Base-by-base conservation (phyloP, 2,113 vertebrate genomes). In the Larimichthys crocea region DNA sequence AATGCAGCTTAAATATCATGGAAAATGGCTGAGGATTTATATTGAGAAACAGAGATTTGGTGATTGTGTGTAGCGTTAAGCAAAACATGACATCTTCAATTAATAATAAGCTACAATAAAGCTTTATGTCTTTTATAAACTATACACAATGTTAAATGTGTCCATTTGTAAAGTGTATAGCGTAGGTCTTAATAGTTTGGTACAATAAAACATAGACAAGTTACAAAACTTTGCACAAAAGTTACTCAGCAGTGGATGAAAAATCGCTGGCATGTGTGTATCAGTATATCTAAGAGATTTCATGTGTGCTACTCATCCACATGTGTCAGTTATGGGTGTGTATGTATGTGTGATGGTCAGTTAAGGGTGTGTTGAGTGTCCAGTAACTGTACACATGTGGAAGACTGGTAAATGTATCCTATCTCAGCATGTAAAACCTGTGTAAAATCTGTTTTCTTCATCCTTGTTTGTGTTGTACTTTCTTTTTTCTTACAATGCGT, bases 311-410 rank as follows among this genome's bases (percentile, higher is more conserved):
- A 11, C 60, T 79, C 52, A 50, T 82, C n/a, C 49, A 29, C 48
- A 67, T 84, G 79, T 84, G 87, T 84, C 80, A 57, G 80, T 90
- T 91, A 76, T 86, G 86, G 75, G 88, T 76, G 74, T 84, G 76
- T 80, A 67, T 76, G 63, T 64, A 12, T 60, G 69, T 64, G 66
- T 52, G 48, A 74, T 46, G 82, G 80, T 87, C 68, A 81, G 86
- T 88, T 91, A 88, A 84, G 84, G 74, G 84, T 52, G 84, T 83
- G 85, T 82, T 86, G 65, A 64, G 70, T 65, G 78, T 89, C 75
- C 65, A 55, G 69, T 82, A 81, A 84, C 80, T 88, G 74, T 69
- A 55, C 56, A 74, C 72, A 56, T 75, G 61, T 62, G 60, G 53
- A 75, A 72, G 31, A 73, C 4, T 14, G 31, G 5, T 53, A 40